A percentile compares a stretch with the other conserved stretches of the same genome.
phyloP scores from a whole-genome alignment of 2,888 invertebrate genomes.

The Willowsia nigromaculata region DNA sequence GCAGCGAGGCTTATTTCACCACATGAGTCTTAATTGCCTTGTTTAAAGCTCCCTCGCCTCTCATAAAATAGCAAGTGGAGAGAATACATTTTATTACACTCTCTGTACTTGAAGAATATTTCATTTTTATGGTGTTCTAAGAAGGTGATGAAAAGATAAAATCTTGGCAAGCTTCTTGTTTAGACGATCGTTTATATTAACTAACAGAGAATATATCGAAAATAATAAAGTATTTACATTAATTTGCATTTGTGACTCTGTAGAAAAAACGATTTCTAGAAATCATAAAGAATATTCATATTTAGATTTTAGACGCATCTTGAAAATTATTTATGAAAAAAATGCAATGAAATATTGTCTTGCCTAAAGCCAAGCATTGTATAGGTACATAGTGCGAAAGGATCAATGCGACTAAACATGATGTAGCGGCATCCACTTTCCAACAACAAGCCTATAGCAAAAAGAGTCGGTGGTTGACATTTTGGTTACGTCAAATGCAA shows the following conservation, averaged over 20 bases:
- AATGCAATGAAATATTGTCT: too few species aligned
- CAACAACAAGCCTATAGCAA: background rate
- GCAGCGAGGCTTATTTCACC: constrained; percentile 17
- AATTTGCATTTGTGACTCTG: too few species aligned
- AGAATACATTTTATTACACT: background rate
- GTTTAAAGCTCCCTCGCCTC: constrained; percentile 52
- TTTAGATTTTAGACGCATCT: too few species aligned
- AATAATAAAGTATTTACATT: background rate
- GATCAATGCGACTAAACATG: background rate
- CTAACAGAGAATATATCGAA: background rate
- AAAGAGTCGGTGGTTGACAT: constrained; percentile 31
- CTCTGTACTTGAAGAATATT: constrained; percentile 9
- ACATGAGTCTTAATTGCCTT: constrained; percentile 41
- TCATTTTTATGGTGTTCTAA: constrained; percentile 50
- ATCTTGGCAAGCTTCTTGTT: background rate
- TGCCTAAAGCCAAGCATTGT: too few species aligned
- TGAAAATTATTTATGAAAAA: too few species aligned
- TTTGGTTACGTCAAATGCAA: constrained; percentile 48
- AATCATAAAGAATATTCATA: too few species aligned
- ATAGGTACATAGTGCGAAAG: too few species aligned
- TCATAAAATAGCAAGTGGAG: constrained; percentile 30
- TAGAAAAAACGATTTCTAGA: too few species aligned
- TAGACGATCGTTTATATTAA: too few species aligned
- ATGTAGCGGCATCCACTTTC: background rate
- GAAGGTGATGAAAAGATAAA: constrained; percentile 38